These are phyloP conservation scores for Polyodon spathula DNA, from an alignment of 2,113 vertebrate genomes.

Conservation along the genomic window DNA sequence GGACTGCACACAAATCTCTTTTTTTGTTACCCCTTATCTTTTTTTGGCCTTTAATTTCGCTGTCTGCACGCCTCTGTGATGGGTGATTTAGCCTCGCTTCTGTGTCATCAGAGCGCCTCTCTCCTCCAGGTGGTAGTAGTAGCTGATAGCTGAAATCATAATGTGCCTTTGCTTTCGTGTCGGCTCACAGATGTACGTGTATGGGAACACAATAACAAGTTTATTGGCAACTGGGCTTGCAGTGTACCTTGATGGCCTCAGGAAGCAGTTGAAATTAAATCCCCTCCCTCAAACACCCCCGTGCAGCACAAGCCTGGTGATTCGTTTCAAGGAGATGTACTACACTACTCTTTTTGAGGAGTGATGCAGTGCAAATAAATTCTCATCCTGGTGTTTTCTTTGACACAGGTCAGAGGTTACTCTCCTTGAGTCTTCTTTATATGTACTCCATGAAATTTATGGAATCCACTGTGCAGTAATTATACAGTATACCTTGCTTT, in stretches of 20 bases:
- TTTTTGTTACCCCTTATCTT: background rate
- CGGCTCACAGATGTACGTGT: slow-evolving; percentile 36
- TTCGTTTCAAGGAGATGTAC: background rate
- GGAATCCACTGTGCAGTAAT: no score
- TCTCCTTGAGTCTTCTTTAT: no score
- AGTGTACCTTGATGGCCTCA: slow-evolving; percentile 27
- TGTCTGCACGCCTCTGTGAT: slow-evolving; percentile 27
- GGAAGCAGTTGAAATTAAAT: slow-evolving; percentile 23
- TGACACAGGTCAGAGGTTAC: no score
- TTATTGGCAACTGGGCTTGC: slow-evolving; percentile 33
- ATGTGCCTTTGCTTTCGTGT: slow-evolving; percentile 35
- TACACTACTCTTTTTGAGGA: no score
- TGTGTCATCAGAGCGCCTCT: slow-evolving; percentile 33
- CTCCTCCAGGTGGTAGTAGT: slow-evolving; percentile 42
- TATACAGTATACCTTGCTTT: no score
- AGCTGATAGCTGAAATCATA: slow-evolving; percentile 36
- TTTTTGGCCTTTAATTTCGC: slow-evolving; percentile 38
- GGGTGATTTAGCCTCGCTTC: slow-evolving; percentile 31
- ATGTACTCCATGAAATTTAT: no score
- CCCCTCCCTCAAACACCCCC: background rate
- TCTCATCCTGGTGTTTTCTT: no score
- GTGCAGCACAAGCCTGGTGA: background rate
- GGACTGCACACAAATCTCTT: slow-evolving; percentile 36
- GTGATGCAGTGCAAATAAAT: no score
- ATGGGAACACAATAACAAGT: slow-evolving; percentile 33